Conservation (phyloP, 2,888 invertebrate genomes). For the Stramonita haemastoma region DNA sequence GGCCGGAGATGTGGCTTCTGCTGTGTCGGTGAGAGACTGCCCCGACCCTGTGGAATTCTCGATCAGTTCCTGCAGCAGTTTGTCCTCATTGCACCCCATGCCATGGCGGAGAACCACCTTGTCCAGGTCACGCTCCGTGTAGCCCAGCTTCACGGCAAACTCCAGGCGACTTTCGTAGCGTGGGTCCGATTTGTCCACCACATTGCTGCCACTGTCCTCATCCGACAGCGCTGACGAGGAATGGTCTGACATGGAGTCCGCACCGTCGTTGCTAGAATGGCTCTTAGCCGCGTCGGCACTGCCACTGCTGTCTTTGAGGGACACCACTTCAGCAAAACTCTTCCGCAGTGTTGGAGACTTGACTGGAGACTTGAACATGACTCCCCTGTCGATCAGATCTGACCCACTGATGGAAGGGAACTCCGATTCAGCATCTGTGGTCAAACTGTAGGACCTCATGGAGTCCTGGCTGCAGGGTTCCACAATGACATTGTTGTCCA, state of each 20-base stretch:
- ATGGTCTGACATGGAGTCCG: not conserved
- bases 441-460: constrained; percentile 17
- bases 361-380: no score
- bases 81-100: constrained; percentile 90
- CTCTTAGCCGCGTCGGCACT: not conserved
- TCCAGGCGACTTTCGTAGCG: constrained; percentile 84
- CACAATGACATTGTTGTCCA: constrained; percentile 38
- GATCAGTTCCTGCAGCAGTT: constrained; percentile 91
- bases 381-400: constrained; percentile 3
- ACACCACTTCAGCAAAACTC: constrained; percentile 22
- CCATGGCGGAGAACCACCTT: constrained; percentile 91
- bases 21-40: not conserved
- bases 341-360: not conserved
- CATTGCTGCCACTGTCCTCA: not conserved
- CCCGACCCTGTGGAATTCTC: constrained; percentile 78
- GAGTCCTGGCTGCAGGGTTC: not conserved
- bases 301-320: not conserved
- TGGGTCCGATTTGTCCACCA: constrained; percentile 43
- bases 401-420: not conserved
- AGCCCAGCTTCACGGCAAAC: constrained; percentile 94
- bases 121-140: constrained; percentile 90
- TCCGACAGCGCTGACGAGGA: not conserved
- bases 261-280: not conserved
- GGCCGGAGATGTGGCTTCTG: not conserved
- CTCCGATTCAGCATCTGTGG: constrained; percentile 1